Evolutionary conservation across 2,888 invertebrate genomes (phyloP).

Genomic region (Thalpophila matura): DNA sequence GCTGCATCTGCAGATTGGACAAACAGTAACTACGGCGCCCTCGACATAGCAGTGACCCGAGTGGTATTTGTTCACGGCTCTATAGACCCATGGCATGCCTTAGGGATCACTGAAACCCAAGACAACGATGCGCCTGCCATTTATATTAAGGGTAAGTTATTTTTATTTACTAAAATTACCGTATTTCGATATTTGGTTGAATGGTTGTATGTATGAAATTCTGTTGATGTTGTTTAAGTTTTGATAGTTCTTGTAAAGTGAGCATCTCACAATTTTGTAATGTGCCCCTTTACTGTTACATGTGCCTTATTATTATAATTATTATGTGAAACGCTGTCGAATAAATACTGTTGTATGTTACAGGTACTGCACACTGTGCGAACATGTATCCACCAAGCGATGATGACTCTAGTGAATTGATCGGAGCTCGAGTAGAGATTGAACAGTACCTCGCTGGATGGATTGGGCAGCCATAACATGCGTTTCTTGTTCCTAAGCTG

Average conservation of each 20-base stretch:
- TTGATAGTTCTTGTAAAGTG: too few relatives aligned
- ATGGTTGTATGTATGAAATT: too few relatives aligned
- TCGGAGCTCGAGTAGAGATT: constrained; percentile 92
- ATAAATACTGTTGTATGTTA: constrained; percentile 52
- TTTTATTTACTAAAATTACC: background rate
- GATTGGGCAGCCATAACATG: constrained; percentile 69
- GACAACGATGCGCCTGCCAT: constrained; percentile 92
- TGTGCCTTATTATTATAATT: too few relatives aligned
- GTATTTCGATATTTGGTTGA: too few relatives aligned
- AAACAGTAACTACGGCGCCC: constrained; percentile 95
- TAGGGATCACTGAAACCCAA: constrained; percentile 92
- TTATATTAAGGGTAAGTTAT: constrained; percentile 91
- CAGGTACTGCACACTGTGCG: constrained; percentile 98
- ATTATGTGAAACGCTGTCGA: too few relatives aligned
- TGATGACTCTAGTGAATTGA: constrained; percentile 92
- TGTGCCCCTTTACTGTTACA: too few relatives aligned
- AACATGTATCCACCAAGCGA: constrained; percentile 96
- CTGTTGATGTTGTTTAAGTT: too few relatives aligned
- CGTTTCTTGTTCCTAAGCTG: constrained; percentile 46
- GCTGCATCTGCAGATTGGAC: constrained; percentile 92
- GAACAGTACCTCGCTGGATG: constrained; percentile 91
- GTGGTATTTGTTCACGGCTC: constrained; percentile 97
- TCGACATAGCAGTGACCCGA: constrained; percentile 92
- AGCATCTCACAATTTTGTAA: too few relatives aligned
- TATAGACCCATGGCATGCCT: constrained; percentile 96